Conservation (phyloP, 1,140 invertebrate genomes). For the Trialeurodes vaporariorum region DNA sequence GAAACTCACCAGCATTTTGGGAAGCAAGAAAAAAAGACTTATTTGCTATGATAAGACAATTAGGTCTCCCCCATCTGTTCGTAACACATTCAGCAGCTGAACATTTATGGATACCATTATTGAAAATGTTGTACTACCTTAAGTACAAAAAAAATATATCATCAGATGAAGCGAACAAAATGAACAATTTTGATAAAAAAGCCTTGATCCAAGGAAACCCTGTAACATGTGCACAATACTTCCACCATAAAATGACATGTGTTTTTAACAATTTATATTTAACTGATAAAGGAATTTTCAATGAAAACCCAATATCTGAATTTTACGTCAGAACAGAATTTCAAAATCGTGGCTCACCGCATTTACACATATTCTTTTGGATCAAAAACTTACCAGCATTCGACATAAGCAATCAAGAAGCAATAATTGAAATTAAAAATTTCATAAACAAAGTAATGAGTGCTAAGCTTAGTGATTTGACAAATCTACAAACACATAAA, state of each 20-base stretch:
- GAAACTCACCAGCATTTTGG: neutral
- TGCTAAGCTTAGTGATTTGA: neutral
- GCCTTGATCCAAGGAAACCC: constrained; percentile 9
- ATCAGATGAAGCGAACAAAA: neutral
- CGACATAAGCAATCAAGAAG: constrained; percentile 11
- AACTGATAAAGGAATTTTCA: constrained; percentile 24
- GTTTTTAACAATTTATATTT: constrained; percentile 10
- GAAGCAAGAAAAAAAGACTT: neutral
- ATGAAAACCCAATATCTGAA: constrained; percentile 23
- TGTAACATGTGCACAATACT: constrained; percentile 14
- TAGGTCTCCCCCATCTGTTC: neutral
- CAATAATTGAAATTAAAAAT: neutral
- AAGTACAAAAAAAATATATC: neutral
- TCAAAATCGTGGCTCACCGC: constrained; percentile 32
- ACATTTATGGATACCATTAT: neutral
- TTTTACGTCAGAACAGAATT: constrained; percentile 32
- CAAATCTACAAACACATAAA: neutral
- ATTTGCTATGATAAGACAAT: neutral
- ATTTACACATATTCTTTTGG: constrained; percentile 30
- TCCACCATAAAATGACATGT: constrained; percentile 6
- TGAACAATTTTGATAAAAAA: constrained; percentile 6
- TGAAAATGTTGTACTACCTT: neutral
- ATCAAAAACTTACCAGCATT: constrained; percentile 27
- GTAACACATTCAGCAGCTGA: neutral
- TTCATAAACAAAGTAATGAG: neutral